Conservation (phyloP, 2,888 invertebrate genomes). For the Tenthredo livida region DNA sequence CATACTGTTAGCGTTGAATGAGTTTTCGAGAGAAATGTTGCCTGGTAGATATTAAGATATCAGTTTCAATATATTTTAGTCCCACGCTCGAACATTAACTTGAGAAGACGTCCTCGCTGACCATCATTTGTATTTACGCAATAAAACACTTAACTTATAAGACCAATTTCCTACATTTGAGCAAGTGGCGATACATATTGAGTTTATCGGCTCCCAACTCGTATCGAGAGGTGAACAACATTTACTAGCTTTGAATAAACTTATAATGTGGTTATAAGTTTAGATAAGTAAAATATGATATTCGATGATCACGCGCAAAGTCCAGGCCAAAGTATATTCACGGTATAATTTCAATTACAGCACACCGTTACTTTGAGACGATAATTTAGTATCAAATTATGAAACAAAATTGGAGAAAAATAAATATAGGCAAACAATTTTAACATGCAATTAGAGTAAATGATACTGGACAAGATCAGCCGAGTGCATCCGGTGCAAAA, state of each 20-base stretch:
- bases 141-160: neutral
- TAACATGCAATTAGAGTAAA: neutral
- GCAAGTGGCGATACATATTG: neutral
- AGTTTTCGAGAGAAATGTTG: neutral
- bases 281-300: slow-evolving; percentile 6
- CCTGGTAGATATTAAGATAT: neutral
- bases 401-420: neutral
- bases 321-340: slow-evolving; percentile 1
- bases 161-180: slow-evolving; percentile 10
- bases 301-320: slow-evolving; percentile 29
- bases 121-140: slow-evolving; percentile 15
- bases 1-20: neutral
- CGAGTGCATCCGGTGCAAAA: slow-evolving; percentile 3
- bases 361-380: neutral
- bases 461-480: neutral
- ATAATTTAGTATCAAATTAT: neutral
- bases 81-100: slow-evolving; percentile 4
- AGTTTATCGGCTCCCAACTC: slow-evolving; percentile 14
- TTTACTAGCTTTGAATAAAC: slow-evolving; percentile 15
- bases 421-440: neutral
- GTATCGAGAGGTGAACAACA: slow-evolving; percentile 4
- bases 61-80: neutral
- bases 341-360: slow-evolving; percentile 29
- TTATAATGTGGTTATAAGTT: neutral
- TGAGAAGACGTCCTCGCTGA: slow-evolving; percentile 16